Evolutionary conservation across 1,140 invertebrate species (phyloP).

Genomic region (Euglossa dilemma): DNA sequence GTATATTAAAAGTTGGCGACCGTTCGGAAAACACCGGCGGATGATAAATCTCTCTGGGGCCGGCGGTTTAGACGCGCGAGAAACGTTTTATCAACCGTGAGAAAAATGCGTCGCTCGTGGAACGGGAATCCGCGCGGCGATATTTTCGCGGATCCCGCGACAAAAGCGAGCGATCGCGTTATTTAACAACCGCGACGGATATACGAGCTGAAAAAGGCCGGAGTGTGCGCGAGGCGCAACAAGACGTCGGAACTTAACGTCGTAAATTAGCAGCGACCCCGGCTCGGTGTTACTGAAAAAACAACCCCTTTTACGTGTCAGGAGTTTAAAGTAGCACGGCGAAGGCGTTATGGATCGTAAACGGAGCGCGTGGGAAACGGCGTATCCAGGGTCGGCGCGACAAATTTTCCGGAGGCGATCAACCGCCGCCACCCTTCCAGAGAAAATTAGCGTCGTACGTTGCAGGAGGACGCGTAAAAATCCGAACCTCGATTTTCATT

Average conservation of each 20-base stretch:
- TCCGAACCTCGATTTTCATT: background rate
- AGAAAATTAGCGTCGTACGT: background rate
- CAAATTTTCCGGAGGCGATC: slow-evolving; percentile 16
- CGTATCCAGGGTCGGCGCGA: too few species aligned
- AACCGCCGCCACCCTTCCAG: too few species aligned
- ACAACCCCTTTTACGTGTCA: slow-evolving; percentile 38
- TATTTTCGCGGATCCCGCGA: background rate
- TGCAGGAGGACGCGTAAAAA: background rate
- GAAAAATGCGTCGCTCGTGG: too few species aligned
- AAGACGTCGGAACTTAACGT: slow-evolving; percentile 11
- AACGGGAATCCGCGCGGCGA: too few species aligned
- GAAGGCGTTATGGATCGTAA: slow-evolving; percentile 61
- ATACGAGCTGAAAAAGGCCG: background rate
- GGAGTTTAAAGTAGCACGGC: slow-evolving; percentile 18
- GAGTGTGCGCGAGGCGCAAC: too few species aligned
- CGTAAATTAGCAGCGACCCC: slow-evolving; percentile 20
- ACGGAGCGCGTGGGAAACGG: slow-evolving; percentile 44
- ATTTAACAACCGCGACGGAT: background rate
- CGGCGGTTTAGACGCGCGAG: background rate
- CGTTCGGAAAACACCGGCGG: background rate
- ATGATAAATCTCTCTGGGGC: background rate
- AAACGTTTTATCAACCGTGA: background rate
- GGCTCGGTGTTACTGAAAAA: background rate
- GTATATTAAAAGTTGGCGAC: background rate
- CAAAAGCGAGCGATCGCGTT: background rate